Evolutionary conservation across 2,888 invertebrate species (phyloP).

Genomic region (Xestia sexstrigata): DNA sequence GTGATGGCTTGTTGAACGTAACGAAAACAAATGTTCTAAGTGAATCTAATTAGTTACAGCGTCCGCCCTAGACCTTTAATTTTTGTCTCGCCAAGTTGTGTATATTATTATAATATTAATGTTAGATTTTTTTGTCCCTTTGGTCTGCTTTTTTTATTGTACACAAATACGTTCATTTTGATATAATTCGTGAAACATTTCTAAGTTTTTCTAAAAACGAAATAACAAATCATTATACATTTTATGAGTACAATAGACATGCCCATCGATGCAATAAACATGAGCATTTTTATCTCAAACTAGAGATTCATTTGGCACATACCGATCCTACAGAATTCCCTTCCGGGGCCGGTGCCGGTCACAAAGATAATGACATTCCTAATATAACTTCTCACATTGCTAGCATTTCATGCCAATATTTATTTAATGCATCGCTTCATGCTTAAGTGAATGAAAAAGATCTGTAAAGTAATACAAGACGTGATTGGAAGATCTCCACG

Average conservation of each 20-base stretch:
- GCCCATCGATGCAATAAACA: constrained; percentile 13
- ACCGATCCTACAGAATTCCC: constrained; percentile 50
- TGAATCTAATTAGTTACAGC: not conserved
- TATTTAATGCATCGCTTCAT: constrained; percentile 26
- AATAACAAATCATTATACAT: not conserved
- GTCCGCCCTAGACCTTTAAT: not conserved
- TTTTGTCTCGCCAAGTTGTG: not conserved
- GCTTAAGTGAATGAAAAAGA: not conserved
- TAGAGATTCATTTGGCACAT: constrained; percentile 55
- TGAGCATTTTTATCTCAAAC: constrained; percentile 42
- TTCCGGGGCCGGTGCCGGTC: constrained; percentile 29
- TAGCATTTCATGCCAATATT: constrained; percentile 49
- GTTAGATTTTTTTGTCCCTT: not conserved
- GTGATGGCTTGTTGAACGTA: not conserved
- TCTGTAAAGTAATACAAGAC: not conserved
- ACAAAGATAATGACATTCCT: constrained; percentile 61
- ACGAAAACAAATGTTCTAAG: not conserved
- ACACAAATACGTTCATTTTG: no score
- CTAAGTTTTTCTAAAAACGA: not conserved
- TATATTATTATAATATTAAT: not conserved
- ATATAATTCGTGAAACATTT: not conserved
- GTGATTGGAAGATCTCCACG: not conserved
- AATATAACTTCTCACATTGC: constrained; percentile 50
- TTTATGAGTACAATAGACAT: not conserved
- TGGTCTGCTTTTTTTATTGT: not conserved